Base-by-base conservation (phyloP, 2,113 vertebrate species). In the Trachemys scripta region DNA sequence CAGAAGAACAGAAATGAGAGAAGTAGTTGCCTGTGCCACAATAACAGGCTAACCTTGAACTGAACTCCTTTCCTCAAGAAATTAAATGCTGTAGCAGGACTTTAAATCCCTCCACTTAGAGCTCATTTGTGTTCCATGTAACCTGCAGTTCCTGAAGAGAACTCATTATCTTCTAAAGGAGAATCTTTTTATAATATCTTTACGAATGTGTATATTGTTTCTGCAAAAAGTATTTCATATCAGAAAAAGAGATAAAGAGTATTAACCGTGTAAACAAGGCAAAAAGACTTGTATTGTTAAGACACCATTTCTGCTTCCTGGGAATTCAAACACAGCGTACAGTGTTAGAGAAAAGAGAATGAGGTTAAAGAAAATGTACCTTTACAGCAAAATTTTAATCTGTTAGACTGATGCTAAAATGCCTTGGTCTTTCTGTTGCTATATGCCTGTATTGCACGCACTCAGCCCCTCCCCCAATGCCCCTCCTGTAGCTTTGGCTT, bases 1-100 rank as follows among this genome's bases (percentile, higher is more conserved):
- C 97, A 98, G 98, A 98, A 98, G 98, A 97, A 98, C 98, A 90
- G 98, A 98, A 98, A 98, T 84, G 87, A 95, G 97, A 98, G 98
- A 97, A 98, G 98, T 98, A 98, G 98, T 98, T 98, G 98, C 98
- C 98, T 98, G 98, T 96, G 95, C 98, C 98, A 99, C 98, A 99
- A 99, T 99, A 99, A 98, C 98, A 99, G 98, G 96, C 98, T 99
- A 99, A 99, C 98, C 98, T 99, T 99, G 98, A 99, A 99, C 98
- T 99, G 98, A 99, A 98, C 98, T 98, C 98, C 98, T 98, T 98
- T 98, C 98, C 98, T 98, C 98, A 98, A 98, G 98, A 99, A 99
- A 99, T 99, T 99, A 99, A 99, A 99, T 98, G 98, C 98, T 98
- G 97, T 98, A 98, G 98, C 98, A 98, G 98, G 98, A 99, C 98